Evolutionary conservation across 1,140 invertebrate genomes (phyloP).

Genomic region (Drosophila nasuta): DNA sequence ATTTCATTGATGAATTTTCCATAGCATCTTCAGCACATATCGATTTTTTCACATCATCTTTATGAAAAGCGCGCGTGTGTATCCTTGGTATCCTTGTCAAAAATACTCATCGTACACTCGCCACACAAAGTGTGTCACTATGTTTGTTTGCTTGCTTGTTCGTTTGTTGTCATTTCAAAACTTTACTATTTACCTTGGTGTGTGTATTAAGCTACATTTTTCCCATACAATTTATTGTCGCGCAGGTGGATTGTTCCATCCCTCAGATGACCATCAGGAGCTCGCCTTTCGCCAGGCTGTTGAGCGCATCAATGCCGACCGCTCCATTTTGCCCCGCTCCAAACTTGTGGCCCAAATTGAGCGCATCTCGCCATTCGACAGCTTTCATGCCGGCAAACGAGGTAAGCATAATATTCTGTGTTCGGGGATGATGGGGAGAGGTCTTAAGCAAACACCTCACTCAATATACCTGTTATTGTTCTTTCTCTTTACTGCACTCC

Average conservation of each 20-base stretch:
- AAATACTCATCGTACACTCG: constrained; percentile 12
- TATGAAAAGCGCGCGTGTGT: constrained; percentile 65
- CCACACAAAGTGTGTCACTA: constrained; percentile 26
- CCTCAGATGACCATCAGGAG: constrained; percentile 88
- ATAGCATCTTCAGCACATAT: constrained; percentile 56
- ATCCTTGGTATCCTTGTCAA: constrained; percentile 12
- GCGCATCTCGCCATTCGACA: constrained; percentile 94
- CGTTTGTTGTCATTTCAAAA: constrained; percentile 16
- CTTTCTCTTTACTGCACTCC: constrained; percentile 4
- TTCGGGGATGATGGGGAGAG: background rate
- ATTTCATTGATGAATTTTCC: background rate
- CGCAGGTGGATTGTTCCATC: constrained; percentile 95
- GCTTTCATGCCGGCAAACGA: constrained; percentile 95
- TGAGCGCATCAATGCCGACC: constrained; percentile 94
- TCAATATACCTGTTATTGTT: constrained; percentile 27
- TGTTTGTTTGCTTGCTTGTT: constrained; percentile 61
- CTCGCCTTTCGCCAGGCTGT: constrained; percentile 95
- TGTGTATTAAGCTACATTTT: constrained; percentile 20
- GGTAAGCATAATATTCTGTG: constrained; percentile 86
- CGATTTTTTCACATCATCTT: constrained; percentile 75
- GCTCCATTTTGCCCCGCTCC: constrained; percentile 92
- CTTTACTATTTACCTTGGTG: constrained; percentile 10
- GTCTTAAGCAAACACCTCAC: background rate
- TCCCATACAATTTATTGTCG: constrained; percentile 3
- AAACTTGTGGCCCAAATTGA: constrained; percentile 94